These are phyloP conservation scores for Chrysodeixis includens DNA, from an alignment of 2,888 invertebrate genomes.

Conservation along the genomic window DNA sequence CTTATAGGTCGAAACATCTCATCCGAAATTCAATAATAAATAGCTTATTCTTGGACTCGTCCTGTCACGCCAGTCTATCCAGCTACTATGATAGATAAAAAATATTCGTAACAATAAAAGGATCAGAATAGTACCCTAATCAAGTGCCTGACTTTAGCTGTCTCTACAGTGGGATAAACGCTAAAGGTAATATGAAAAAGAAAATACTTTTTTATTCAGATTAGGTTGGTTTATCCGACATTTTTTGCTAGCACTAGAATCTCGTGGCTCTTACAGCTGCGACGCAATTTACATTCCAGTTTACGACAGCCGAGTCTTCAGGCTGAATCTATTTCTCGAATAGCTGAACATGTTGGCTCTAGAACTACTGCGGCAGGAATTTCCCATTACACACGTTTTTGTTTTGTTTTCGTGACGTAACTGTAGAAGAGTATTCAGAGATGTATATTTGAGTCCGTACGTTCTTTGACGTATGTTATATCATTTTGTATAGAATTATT, in stretches of 20 bases:
- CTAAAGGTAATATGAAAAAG: constrained; percentile 15
- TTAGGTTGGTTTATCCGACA: constrained; percentile 25
- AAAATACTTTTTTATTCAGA: constrained; percentile 39
- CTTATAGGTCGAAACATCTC: too few relatives aligned
- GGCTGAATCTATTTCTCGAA: constrained; percentile 33
- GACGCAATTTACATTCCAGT: constrained; percentile 49
- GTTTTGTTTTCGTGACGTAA: constrained; percentile 7
- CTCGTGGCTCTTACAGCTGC: constrained; percentile 25
- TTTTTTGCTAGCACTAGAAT: constrained; percentile 28
- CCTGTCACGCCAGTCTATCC: too few relatives aligned
- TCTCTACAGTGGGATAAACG: constrained; percentile 5
- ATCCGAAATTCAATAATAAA: too few relatives aligned
- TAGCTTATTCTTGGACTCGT: too few relatives aligned
- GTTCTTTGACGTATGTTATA: too few relatives aligned
- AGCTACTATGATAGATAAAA: neutral
- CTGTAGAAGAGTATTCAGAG: neutral
- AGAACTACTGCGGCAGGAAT: constrained; percentile 16
- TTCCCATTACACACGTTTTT: constrained; percentile 25
- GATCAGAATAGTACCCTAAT: constrained; percentile 11
- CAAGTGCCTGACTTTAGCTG: constrained; percentile 14
- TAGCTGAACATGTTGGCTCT: constrained; percentile 7
- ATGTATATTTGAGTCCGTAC: too few relatives aligned
- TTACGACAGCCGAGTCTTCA: constrained; percentile 41
- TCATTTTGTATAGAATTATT: too few relatives aligned
- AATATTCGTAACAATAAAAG: neutral